Base-by-base conservation (phyloP, 2,113 vertebrate species). In the Chlorodrepanis virens region DNA sequence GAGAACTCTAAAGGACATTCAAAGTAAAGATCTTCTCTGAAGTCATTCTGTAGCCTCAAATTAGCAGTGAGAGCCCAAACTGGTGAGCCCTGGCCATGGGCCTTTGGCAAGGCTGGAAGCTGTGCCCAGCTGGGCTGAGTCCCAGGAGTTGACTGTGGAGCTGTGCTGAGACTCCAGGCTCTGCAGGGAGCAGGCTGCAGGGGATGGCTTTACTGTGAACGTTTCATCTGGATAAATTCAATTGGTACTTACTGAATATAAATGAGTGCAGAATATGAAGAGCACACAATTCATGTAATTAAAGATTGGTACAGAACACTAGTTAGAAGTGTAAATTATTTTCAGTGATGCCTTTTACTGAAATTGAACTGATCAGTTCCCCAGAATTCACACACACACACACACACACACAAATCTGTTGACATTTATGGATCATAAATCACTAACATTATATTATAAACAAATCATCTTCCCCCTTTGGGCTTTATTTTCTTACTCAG, bases 341-440 rank as follows among this genome's bases (percentile, higher is more conserved):
- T 87, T 78, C 37, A 40, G 6, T 33, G 23, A 57, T 90, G 60
- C 11, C 6, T 37, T 10, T 40, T 83, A 75, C 33, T 47, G 60
- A 82, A 64, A 77, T 23, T 59, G 18, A 77, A 53, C 18, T 64
- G 28, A 68, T 8, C 65, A 44, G 21, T 56, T 53, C 53, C 44
- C 40, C 52, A 74, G 52, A 88, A 91, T 83, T 61, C 79, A 74
- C 6, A 42, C 31, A 69, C 31, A 49, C 31, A n/a, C 54, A 24
- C 17, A 27, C 37, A 37, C 10, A 53, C 40, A 22, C 15, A 63
- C 17, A 44, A 27, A 69, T 85, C 52, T 79, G 10, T 47, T 78
- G 35, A 92, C 33, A 70, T 94, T 98, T 92, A 94, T 47, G 44
- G 93, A 50, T 94, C 95, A 93, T 96, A 96, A 96, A 94, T 75